Evolutionary conservation across 2,797 vertebrate species (phyloP).

Genomic region (Liasis olivaceus): DNA sequence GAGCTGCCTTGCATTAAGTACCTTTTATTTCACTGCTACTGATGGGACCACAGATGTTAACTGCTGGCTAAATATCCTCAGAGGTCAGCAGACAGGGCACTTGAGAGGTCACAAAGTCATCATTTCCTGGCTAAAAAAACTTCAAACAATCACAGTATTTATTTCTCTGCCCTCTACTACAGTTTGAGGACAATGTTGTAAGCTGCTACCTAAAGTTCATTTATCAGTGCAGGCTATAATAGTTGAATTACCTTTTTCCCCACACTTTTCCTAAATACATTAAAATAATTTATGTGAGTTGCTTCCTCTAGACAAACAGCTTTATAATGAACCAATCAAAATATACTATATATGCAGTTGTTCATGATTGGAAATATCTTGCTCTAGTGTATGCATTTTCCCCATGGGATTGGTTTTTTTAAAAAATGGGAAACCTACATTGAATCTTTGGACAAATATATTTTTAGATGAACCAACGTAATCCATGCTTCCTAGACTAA

Average conservation of each 20-base stretch:
- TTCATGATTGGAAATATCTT: constrained; percentile 1
- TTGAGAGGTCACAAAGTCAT: constrained; percentile 62
- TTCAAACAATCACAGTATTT: constrained; percentile 42
- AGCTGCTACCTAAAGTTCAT: constrained; percentile 16
- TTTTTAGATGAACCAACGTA: neutral
- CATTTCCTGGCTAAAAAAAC: constrained; percentile 57
- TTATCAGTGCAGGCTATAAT: constrained; percentile 38
- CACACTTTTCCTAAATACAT: fast-evolving
- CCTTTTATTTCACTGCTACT: constrained; percentile 72
- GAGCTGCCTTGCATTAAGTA: constrained; percentile 72
- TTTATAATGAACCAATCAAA: neutral
- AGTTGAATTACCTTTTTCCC: neutral
- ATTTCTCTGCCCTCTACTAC: constrained; percentile 39
- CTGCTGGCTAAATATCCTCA: constrained; percentile 70
- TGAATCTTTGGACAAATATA: neutral
- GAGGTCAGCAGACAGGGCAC: constrained; percentile 71
- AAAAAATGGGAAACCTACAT: neutral
- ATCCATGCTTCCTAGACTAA: neutral
- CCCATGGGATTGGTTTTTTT: neutral
- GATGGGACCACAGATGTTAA: constrained; percentile 77
- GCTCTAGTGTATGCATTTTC: constrained; percentile 13
- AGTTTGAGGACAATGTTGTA: constrained; percentile 32
- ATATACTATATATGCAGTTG: constrained; percentile 9
- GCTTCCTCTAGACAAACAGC: neutral
- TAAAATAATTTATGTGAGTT: neutral